phyloP scores from a whole-genome alignment of 2,888 invertebrate species.

The Cephalotes varians region DNA sequence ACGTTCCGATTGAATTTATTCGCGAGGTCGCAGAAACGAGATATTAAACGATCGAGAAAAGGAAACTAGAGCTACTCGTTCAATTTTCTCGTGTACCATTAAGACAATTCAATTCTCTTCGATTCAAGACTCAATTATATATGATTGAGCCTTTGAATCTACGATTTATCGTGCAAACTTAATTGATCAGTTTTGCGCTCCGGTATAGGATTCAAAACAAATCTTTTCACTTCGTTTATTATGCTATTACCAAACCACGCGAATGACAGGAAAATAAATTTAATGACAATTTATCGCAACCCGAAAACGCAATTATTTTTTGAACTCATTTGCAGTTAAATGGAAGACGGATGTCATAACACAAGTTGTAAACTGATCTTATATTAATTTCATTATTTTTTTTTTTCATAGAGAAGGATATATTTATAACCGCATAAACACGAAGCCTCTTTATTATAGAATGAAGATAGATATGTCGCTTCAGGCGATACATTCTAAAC shows the following conservation, averaged over 20 bases:
- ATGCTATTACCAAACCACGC: not conserved
- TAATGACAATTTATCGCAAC: constrained; percentile 3
- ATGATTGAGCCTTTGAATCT: not conserved
- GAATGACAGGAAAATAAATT: not conserved
- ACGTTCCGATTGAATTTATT: constrained; percentile 42
- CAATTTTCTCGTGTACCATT: constrained; percentile 2
- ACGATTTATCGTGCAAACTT: constrained; percentile 11
- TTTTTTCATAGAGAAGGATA: not conserved
- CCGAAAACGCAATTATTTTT: not conserved
- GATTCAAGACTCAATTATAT: constrained; percentile 25
- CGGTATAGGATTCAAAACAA: not conserved
- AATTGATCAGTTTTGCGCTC: constrained; percentile 14
- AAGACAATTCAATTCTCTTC: constrained; percentile 27
- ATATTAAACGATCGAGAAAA: constrained; percentile 28
- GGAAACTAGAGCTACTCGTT: not conserved
- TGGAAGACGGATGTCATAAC: not conserved
- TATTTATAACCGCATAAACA: not conserved
- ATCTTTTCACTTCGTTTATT: constrained; percentile 11
- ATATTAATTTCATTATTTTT: constrained; percentile 17
- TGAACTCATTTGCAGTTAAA: not conserved
- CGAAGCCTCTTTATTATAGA: constrained; percentile 26
- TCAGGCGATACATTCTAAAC: constrained; percentile 38
- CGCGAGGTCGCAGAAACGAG: constrained; percentile 23
- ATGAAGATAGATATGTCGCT: constrained; percentile 35
- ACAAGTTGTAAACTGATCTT: not conserved